phyloP scores from a whole-genome alignment of 35 echinoderm and acorn worm species.

The Eucidaris tribuloides region DNA sequence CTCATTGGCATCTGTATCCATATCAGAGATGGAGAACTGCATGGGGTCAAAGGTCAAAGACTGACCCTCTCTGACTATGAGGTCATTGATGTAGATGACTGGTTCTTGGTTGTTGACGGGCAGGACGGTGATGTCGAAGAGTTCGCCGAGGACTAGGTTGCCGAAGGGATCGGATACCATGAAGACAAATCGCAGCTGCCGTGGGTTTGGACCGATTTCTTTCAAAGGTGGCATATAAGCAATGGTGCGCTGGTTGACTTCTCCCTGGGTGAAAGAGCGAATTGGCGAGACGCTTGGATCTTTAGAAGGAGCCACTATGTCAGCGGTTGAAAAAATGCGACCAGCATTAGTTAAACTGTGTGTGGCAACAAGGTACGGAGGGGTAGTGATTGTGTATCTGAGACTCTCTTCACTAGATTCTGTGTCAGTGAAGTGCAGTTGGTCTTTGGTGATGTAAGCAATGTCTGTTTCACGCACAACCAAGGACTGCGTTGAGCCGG shows the following conservation, averaged over 20 bases:
- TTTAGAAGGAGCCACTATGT: slow-evolving; percentile 65
- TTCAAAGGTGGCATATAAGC: slow-evolving; percentile 94
- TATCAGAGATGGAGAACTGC: slow-evolving; percentile 71
- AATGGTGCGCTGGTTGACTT: slow-evolving; percentile 72
- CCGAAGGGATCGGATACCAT: slow-evolving; percentile 85
- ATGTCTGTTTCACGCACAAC: slow-evolving; percentile 80
- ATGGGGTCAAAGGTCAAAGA: slow-evolving; percentile 51
- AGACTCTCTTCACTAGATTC: slow-evolving; percentile 74
- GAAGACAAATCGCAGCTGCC: slow-evolving; percentile 71
- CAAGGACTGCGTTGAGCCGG: slow-evolving; percentile 37
- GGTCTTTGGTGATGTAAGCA: slow-evolving; percentile 57
- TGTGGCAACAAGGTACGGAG: slow-evolving; percentile 68
- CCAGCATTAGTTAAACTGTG: slow-evolving; percentile 86
- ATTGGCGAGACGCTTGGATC: slow-evolving; percentile 44
- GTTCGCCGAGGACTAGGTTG: slow-evolving; percentile 65
- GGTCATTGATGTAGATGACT: slow-evolving; percentile 59
- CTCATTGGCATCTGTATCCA: slow-evolving; percentile 66
- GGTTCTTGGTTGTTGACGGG: slow-evolving; percentile 87
- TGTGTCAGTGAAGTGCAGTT: slow-evolving; percentile 67
- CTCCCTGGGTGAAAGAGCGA: slow-evolving; percentile 65
- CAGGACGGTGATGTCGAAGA: slow-evolving; percentile 82
- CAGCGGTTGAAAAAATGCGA: slow-evolving; percentile 63
- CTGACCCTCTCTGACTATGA: slow-evolving; percentile 73
- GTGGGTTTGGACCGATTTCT: slow-evolving; percentile 65
- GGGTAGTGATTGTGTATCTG: slow-evolving; percentile 81